phyloP scores from a whole-genome alignment of 2,113 vertebrate genomes.

The Lasiurus cinereus region DNA sequence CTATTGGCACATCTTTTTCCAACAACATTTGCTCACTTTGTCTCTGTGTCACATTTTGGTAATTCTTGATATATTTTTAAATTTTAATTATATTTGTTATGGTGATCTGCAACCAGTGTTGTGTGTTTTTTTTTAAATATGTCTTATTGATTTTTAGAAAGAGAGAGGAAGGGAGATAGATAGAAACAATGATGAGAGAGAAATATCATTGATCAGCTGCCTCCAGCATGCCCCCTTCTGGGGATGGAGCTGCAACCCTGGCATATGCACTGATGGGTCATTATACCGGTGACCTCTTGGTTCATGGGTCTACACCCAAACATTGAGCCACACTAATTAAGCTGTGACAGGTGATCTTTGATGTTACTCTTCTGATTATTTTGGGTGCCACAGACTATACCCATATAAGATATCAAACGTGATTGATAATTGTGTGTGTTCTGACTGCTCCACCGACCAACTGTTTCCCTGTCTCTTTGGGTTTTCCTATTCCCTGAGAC shows the following conservation, averaged over 20 bases:
- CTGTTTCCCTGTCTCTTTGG: not conserved
- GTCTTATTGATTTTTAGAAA: too few relatives aligned
- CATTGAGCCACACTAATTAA: too few relatives aligned
- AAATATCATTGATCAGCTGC: too few relatives aligned
- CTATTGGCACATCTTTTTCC: not conserved
- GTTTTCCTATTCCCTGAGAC: not conserved
- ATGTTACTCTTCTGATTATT: not conserved
- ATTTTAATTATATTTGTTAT: not conserved
- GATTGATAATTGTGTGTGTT: not conserved
- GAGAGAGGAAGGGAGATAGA: too few relatives aligned
- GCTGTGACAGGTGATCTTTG: not conserved
- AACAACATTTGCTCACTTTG: not conserved
- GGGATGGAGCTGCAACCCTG: too few relatives aligned
- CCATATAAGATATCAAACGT: not conserved
- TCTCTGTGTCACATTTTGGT: not conserved
- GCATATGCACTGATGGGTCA: too few relatives aligned
- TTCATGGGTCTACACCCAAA: too few relatives aligned
- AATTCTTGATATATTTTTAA: not conserved
- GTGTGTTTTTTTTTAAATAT: too few relatives aligned
- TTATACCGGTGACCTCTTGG: too few relatives aligned
- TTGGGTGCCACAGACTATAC: not conserved
- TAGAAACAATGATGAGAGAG: too few relatives aligned
- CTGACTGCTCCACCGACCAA: not conserved
- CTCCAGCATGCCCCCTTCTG: too few relatives aligned
- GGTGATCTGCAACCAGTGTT: not conserved